Evolutionary conservation across 2,888 invertebrate genomes (phyloP), one percentile per base, ranked within the genome.

Genomic region (Latrodectus hesperus): DNA sequence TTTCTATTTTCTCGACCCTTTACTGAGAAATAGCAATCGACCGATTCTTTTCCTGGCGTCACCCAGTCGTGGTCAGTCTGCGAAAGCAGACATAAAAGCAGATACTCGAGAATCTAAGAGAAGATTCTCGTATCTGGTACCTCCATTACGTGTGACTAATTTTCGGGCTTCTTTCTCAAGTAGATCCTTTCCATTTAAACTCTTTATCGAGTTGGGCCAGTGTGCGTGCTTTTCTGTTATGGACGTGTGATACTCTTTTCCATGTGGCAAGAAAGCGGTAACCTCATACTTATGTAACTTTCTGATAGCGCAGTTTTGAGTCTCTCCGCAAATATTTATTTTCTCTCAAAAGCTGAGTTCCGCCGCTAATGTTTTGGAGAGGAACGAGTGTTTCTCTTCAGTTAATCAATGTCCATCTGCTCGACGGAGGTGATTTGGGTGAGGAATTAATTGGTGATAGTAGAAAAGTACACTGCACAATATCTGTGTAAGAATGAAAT

Each of bases 401-500:
- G 80, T 80, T 80, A 80, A 80, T 80, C 80, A 80, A 55, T 80
- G 80, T 80, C 80, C 80, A 80, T 72, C 80, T 80, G 80, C 38
- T 60, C 60, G 72, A 38, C 17, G 12, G 10, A 4, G 17, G 49
- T 60, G 76, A 68, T 53, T 76, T 76, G 76, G 6, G 10, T 60
- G 16, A n/a, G n/a, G n/a, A 60, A 60, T 60, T 60, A 60, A 11
- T 60, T 60, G 60, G 60, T 9, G 12, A 60, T 3, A 16, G 60
- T n/a, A 60, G 60, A 16, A 16, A 16, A 11, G 60, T 16, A 60
- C 60, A 11, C 38, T 3, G 38, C 4, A 38, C 38, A 38, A 38
- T 4, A 38, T 38, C 6, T 38, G 4, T 38, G 38, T 6, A 38
- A 38, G 38, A 38, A 38, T 38, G 38, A 38, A 38, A 38, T 38